Evolutionary conservation across 2,113 vertebrate genomes (phyloP).

Genomic region (Chitala chitala): DNA sequence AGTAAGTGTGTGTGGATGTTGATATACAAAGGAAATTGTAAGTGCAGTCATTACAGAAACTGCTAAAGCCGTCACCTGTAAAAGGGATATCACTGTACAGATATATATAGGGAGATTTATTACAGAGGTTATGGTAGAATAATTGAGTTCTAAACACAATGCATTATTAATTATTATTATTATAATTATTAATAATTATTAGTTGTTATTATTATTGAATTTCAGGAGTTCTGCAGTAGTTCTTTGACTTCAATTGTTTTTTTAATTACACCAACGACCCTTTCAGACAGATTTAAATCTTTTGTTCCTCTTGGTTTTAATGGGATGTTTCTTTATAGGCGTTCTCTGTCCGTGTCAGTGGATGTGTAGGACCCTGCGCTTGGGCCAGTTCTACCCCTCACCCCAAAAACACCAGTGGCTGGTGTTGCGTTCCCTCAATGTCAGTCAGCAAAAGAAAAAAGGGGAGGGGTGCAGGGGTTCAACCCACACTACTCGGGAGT

Average conservation of each 20-base stretch:
- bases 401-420: slow-evolving; percentile 40
- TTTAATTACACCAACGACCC: slow-evolving; percentile 43
- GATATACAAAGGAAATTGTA: slow-evolving; percentile 27
- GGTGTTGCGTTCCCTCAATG: slow-evolving; percentile 42
- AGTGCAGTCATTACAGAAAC: slow-evolving; percentile 23
- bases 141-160: slow-evolving; percentile 43
- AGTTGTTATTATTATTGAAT: slow-evolving; percentile 42
- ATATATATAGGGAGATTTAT: slow-evolving; percentile 53
- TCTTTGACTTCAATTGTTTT: slow-evolving; percentile 42
- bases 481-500: background rate
- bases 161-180: too few species aligned
- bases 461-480: too few species aligned
- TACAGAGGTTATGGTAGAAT: slow-evolving; percentile 53
- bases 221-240: slow-evolving; percentile 43
- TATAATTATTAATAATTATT: too few species aligned
- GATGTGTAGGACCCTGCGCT: background rate
- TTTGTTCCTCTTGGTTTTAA: slow-evolving; percentile 9
- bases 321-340: slow-evolving; percentile 33
- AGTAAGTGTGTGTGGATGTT: slow-evolving; percentile 43
- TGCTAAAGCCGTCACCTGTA: slow-evolving; percentile 46
- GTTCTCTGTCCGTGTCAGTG: slow-evolving; percentile 30
- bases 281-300: slow-evolving; percentile 34
- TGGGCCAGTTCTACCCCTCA: background rate
- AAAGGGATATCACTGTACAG: slow-evolving; percentile 54
- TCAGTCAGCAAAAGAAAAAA: slow-evolving; percentile 38